These are phyloP conservation scores for Bucco capensis DNA, from an alignment of 2,113 vertebrate genomes.

Conservation along the genomic window DNA sequence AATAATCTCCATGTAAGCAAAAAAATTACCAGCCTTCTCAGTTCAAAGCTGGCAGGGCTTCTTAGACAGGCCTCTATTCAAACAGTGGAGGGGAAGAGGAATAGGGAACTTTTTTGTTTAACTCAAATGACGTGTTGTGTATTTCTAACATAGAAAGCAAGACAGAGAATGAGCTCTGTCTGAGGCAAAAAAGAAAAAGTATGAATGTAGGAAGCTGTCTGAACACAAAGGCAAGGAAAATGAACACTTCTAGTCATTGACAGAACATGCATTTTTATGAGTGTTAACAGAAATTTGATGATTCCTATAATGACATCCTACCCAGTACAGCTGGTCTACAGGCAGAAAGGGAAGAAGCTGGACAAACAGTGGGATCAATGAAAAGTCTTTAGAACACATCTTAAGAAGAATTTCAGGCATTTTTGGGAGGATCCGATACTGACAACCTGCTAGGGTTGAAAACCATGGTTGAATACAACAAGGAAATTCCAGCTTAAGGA, in stretches of 20 bases:
- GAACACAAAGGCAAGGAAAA: constrained; percentile 52
- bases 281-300: constrained; percentile 37
- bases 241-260: constrained; percentile 31
- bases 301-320: neutral
- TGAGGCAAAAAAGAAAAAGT: constrained; percentile 43
- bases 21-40: constrained; percentile 35
- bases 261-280: constrained; percentile 33
- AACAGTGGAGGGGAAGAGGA: constrained; percentile 29
- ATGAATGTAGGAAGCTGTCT: constrained; percentile 46
- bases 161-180: constrained; percentile 37
- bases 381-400: neutral
- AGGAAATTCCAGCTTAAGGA: neutral
- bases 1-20: constrained; percentile 60
- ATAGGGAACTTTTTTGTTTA: constrained; percentile 55
- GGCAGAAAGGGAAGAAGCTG: constrained; percentile 3
- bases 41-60: constrained; percentile 49
- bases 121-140: constrained; percentile 29
- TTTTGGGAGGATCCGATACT: neutral
- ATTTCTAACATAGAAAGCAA: constrained; percentile 54
- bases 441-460: neutral
- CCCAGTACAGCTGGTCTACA: neutral
- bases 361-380: neutral
- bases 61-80: constrained; percentile 48
- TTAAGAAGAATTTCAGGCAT: neutral
- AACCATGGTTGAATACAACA: neutral